Percentiles rank a stretch among this genome's conserved stretches.
Conservation (phyloP, 2,113 vertebrate species). For the sheep (Ovis aries) region ARS-UI_Ramb_v3.0 NC_056076.1:27740501-27741000, state of each 20-base stretch:
- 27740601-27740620: not conserved
- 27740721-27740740: not conserved
- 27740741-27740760: not conserved
- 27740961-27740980: not conserved
- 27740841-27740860: not conserved
- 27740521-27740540: not conserved
- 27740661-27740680: not conserved
- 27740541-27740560: not conserved
- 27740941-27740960: not conserved
- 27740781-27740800: not conserved
- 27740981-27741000: not conserved
- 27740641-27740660: not conserved
- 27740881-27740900: not conserved
- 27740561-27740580: not conserved
- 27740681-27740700: not conserved
- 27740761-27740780: not conserved
- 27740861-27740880: not conserved
- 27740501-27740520: not conserved
- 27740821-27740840: not conserved
- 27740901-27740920: not conserved
- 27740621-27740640: not conserved
- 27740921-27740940: not conserved
- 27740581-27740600: not conserved
- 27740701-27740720: not conserved
- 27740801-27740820: not conserved